Conservation (phyloP, 2,797 vertebrate species). For the Telmatherina bonti region DNA sequence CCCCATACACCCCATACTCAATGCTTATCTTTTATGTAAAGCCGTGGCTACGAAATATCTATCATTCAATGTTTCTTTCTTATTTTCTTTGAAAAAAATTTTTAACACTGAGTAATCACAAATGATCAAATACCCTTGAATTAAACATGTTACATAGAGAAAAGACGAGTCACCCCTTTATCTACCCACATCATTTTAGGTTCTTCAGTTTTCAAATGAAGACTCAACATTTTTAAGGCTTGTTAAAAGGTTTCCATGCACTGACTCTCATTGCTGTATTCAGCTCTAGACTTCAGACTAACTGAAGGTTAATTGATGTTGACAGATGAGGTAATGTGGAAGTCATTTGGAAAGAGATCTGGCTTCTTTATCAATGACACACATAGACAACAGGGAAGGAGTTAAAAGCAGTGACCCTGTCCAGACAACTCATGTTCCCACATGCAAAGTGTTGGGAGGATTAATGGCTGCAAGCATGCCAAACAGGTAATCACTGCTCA, state of each 20-base stretch:
- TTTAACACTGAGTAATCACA: not conserved
- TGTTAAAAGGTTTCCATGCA: slow-evolving; percentile 25
- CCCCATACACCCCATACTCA: not conserved
- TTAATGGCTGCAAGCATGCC: slow-evolving; percentile 18
- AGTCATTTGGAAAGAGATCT: slow-evolving; percentile 52
- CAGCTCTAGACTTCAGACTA: slow-evolving; percentile 43
- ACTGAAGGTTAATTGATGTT: slow-evolving; percentile 52
- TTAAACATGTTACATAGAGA: not conserved
- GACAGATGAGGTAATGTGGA: slow-evolving; percentile 65
- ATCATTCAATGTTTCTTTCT: not conserved
- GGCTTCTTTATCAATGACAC: slow-evolving; percentile 69
- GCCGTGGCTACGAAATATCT: not conserved
- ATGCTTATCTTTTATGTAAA: not conserved
- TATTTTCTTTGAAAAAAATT: too few species aligned
- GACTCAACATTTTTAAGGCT: slow-evolving; percentile 8
- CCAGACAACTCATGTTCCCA: slow-evolving; percentile 41
- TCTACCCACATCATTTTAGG: not conserved
- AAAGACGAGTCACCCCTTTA: not conserved
- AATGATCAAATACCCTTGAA: not conserved
- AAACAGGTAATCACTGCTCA: slow-evolving; percentile 3
- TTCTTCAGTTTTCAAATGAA: not conserved
- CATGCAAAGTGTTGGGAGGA: slow-evolving; percentile 4
- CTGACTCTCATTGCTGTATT: slow-evolving; percentile 35
- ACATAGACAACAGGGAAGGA: slow-evolving; percentile 14
- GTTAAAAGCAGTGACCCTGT: slow-evolving; percentile 46